A percentile compares a stretch with the other conserved stretches of the same genome.
These are phyloP conservation scores for Drosophila kikkawai DNA, from an alignment of 1,140 invertebrate species.

Conservation along the genomic window DNA sequence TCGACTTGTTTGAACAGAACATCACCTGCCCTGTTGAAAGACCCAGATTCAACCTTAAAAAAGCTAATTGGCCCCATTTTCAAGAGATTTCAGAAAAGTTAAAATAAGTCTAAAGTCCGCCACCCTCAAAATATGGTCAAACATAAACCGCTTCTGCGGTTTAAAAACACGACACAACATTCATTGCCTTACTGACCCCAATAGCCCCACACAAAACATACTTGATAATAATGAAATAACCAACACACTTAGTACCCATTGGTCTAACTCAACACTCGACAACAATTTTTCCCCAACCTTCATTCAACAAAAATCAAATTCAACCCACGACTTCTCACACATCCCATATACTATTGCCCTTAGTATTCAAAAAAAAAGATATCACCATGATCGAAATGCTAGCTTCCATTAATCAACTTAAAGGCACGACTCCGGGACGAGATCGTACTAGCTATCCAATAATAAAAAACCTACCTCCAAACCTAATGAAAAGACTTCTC, in stretches of 20 bases:
- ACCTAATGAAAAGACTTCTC: background rate
- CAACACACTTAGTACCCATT: slow-evolving; percentile 7
- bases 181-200: slow-evolving; percentile 20
- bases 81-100: slow-evolving; percentile 9
- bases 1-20: background rate
- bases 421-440: too few species aligned
- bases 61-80: slow-evolving; percentile 10
- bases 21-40: slow-evolving; percentile 11
- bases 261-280: too few species aligned
- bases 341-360: too few species aligned
- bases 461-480: slow-evolving; percentile 4
- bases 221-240: slow-evolving; percentile 18
- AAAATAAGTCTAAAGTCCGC: slow-evolving; percentile 23
- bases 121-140: slow-evolving; percentile 33
- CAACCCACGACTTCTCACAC: too few species aligned
- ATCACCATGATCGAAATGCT: too few species aligned
- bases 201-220: slow-evolving; percentile 17
- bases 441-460: background rate
- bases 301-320: too few species aligned
- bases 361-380: too few species aligned
- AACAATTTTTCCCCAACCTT: too few species aligned
- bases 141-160: slow-evolving; percentile 35
- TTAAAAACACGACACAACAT: slow-evolving; percentile 20
- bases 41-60: slow-evolving; percentile 19
- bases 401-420: too few species aligned